Evolutionary conservation across 2,888 invertebrate genomes (phyloP).

Genomic region (Conchocele bisecta): DNA sequence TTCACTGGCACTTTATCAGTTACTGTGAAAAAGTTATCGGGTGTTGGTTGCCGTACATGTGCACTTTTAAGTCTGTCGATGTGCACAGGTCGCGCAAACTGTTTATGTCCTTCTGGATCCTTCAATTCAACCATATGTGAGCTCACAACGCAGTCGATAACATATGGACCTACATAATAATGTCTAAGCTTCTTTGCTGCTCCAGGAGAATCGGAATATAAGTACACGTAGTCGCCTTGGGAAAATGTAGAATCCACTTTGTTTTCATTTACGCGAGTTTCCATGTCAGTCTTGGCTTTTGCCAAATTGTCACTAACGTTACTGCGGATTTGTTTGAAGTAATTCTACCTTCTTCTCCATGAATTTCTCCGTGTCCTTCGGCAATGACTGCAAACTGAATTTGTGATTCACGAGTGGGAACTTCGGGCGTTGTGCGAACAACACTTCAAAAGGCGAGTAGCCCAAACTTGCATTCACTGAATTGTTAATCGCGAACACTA

Average conservation of each 20-base stretch:
- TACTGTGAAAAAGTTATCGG: conserved; percentile 6
- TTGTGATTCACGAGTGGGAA: conserved; percentile 27
- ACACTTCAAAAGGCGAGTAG: conserved; percentile 51
- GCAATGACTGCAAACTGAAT: conserved; percentile 1
- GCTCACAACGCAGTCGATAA: conserved; percentile 5
- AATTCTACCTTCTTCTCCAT: not conserved
- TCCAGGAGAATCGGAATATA: conserved; percentile 5
- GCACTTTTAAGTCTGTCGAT: conserved; percentile 31
- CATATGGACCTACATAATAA: conserved; percentile 16
- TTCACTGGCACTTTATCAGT: not conserved
- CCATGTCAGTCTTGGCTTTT: conserved; percentile 8
- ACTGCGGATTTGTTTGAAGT: not conserved
- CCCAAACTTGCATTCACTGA: conserved; percentile 34
- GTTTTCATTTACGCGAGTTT: conserved; percentile 6
- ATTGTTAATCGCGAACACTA: conserved; percentile 50
- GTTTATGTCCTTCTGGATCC: conserved; percentile 3
- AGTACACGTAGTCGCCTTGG: conserved; percentile 27
- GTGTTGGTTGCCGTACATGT: conserved; percentile 21
- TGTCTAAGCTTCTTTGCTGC: conserved; percentile 17
- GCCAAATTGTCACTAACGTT: conserved; percentile 5
- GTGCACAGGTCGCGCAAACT: conserved; percentile 25
- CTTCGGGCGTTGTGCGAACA: conserved; percentile 36
- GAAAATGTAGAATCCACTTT: not conserved
- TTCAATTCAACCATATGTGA: conserved; percentile 11
- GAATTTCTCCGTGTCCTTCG: conserved; percentile 3